Percentiles rank a stretch among this genome's conserved stretches.
Evolutionary conservation across 2,797 vertebrate species (phyloP).

Genomic region (Propithecus deckenii): DNA sequence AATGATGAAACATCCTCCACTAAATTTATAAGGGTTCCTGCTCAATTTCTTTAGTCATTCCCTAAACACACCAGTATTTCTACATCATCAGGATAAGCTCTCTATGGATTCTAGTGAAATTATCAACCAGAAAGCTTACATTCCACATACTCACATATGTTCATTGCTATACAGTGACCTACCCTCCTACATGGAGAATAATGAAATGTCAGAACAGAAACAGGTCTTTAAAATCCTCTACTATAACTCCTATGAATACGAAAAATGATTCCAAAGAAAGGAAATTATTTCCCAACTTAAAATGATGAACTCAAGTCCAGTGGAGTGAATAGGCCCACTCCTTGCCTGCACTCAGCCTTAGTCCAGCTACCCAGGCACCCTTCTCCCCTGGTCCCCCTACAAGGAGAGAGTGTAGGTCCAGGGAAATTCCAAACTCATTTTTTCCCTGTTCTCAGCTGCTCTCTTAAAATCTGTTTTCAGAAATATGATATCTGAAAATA

Average conservation of each 20-base stretch:
- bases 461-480: background rate
- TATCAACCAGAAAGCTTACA: background rate
- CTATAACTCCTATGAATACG: background rate
- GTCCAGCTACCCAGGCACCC: background rate
- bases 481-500: background rate
- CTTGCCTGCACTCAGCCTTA: background rate
- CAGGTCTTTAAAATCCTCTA: background rate
- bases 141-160: background rate
- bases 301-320: background rate
- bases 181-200: background rate
- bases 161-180: background rate
- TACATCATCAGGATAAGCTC: background rate
- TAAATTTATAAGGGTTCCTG: background rate
- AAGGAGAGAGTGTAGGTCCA: background rate
- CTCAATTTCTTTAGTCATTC: background rate
- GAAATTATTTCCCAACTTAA: background rate
- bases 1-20: constrained; percentile 17
- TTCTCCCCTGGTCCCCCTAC: background rate
- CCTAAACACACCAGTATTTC: background rate
- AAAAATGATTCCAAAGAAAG: background rate
- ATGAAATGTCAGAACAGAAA: background rate
- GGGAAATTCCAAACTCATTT: background rate
- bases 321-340: background rate
- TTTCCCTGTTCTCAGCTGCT: background rate
- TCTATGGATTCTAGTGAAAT: background rate